Evolutionary conservation across 2,888 invertebrate species (phyloP), one percentile per base, ranked within the genome.

Genomic region (Meghimatium bilineatum): DNA sequence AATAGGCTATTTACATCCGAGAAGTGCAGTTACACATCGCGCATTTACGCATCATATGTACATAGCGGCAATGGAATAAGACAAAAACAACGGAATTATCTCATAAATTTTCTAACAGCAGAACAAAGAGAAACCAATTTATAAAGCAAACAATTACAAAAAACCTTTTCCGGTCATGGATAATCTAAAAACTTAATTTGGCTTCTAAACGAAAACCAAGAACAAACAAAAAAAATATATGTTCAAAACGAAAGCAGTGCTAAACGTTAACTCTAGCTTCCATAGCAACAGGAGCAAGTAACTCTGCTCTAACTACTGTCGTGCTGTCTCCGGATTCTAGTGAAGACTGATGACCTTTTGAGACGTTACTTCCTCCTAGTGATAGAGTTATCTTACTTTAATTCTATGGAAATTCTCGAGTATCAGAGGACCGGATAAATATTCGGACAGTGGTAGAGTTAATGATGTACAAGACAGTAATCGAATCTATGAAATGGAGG

Each of bases 201-300:
- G 23, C 38, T 36, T 36, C 66, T 8, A 0, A 0, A 56, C 2
- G 56, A 49, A 49, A 49, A 49, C 10, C 8, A 49, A 8, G 17
- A 49, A 49, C 10, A 49, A 49, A 56, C 23, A 17, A 56, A 17
- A 56, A 56, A 23, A 56, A 56, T 20, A n/a, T n/a, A 56, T 56
- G 17, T 56, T 3, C 36, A 69, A 5, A 2, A 69, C 10, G 1
- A 34, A 49, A 52, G 17, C 3, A 74, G 20, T 74, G 49, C 32
- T 20, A 52, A 74, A 74, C 8, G 32, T 74, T 44, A 74, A 23
- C 74, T 8, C 32, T 23, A 1, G 74, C 32, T 49, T 12, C 44
- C 52, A 6, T 52, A 74, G 32, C 52, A 74, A 74, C 52, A 74
- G 52, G 52, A 74, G 74, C 74, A 74, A 49, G 29, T 52, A 74